These are phyloP conservation scores for Diarsia brunnea DNA, from an alignment of 2,888 invertebrate species.

Conservation along the genomic window DNA sequence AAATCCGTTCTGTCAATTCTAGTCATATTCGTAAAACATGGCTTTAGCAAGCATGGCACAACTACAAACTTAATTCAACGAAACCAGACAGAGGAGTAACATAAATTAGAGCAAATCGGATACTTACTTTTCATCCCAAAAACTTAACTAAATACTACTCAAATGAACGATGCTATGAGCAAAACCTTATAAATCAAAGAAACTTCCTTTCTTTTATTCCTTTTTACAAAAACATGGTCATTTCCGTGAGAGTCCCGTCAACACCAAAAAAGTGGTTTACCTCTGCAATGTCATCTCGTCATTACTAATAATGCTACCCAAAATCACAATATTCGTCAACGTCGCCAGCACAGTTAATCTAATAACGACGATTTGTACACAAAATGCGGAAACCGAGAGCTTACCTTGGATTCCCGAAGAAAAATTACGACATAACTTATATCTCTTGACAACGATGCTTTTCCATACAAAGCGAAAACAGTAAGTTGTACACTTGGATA, in stretches of 20 bases:
- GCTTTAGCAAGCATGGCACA: neutral
- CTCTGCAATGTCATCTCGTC: constrained; percentile 53
- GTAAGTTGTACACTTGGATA: neutral
- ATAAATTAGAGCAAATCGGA: neutral
- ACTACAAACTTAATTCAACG: neutral
- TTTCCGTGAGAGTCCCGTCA: neutral
- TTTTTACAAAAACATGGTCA: constrained; percentile 1
- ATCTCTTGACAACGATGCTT: constrained; percentile 37
- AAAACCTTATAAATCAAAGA: constrained; percentile 27
- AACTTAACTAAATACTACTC: too few species aligned
- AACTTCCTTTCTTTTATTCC: constrained; percentile 14
- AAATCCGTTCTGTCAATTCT: too few species aligned
- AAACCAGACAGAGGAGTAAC: neutral
- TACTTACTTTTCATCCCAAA: neutral
- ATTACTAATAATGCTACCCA: constrained; percentile 61
- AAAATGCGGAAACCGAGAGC: constrained; percentile 66
- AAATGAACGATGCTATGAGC: neutral
- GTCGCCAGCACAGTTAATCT: constrained; percentile 70
- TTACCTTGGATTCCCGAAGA: constrained; percentile 63
- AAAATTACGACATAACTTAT: constrained; percentile 60
- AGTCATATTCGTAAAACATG: neutral
- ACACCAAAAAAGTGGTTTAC: constrained; percentile 50
- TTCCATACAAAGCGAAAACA: constrained; percentile 20
- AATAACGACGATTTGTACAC: constrained; percentile 75
- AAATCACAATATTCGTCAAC: constrained; percentile 72